A percentile compares a stretch with the other conserved stretches of the same genome.
These are phyloP conservation scores for Drosophila stalkeri DNA, from an alignment of 2,888 invertebrate genomes.

Conservation along the genomic window DNA sequence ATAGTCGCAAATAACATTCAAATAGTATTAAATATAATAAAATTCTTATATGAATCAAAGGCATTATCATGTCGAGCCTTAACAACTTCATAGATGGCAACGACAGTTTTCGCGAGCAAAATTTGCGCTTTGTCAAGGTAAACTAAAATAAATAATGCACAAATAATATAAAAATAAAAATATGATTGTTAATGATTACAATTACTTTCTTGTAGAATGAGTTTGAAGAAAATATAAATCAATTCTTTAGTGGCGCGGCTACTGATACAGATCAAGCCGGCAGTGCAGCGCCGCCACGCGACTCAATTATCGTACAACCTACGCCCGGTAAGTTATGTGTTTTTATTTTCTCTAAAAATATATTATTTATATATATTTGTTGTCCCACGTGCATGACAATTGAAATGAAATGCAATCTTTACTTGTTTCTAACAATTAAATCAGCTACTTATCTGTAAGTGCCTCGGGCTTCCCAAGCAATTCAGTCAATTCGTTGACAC, in stretches of 20 bases:
- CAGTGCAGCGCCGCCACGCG: slow-evolving; percentile 80
- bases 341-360: neutral
- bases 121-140: slow-evolving; percentile 85
- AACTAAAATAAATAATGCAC: slow-evolving; percentile 33
- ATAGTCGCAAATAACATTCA: neutral
- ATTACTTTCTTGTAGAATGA: slow-evolving; percentile 55
- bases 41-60: neutral
- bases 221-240: slow-evolving; percentile 88
- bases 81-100: slow-evolving; percentile 87
- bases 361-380: no score
- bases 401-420: neutral
- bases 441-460: slow-evolving; percentile 15
- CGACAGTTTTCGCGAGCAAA: slow-evolving; percentile 87
- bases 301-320: slow-evolving; percentile 89
- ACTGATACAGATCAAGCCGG: slow-evolving; percentile 7
- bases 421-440: neutral
- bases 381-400: slow-evolving; percentile 3
- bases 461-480: slow-evolving; percentile 22
- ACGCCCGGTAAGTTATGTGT: slow-evolving; percentile 87
- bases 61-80: slow-evolving; percentile 61
- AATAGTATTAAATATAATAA: neutral
- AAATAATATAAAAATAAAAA: no score
- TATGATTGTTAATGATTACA: neutral
- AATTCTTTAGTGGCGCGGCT: slow-evolving; percentile 85
- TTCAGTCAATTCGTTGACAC: slow-evolving; percentile 6